A percentile compares a stretch with the other conserved stretches of the same genome.
Evolutionary conservation across 2,797 vertebrate genomes (phyloP).

Genomic region (Phrynocephalus vlangalii): DNA sequence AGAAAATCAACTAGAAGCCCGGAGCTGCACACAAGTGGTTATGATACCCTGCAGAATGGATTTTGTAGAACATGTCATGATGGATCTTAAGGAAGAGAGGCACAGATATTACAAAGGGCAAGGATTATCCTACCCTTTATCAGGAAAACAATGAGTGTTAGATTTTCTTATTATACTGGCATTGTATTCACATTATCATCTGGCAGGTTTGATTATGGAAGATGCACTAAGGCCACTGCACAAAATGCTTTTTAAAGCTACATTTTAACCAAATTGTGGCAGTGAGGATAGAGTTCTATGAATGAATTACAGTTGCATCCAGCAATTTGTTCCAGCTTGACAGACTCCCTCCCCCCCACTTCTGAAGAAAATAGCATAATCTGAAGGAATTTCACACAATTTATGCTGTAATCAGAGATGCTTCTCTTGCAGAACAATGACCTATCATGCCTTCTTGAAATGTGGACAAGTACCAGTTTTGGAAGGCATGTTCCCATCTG

Average conservation of each 20-base stretch:
- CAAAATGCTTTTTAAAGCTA: neutral
- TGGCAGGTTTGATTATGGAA: neutral
- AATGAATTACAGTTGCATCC: neutral
- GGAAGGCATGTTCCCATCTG: neutral
- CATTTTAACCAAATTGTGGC: neutral
- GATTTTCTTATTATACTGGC: neutral
- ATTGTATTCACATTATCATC: neutral
- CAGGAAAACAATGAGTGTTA: neutral
- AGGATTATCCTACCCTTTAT: neutral
- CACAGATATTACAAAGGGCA: neutral
- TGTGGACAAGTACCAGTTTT: constrained; percentile 12
- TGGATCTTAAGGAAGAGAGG: neutral
- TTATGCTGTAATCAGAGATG: neutral
- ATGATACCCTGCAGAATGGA: neutral
- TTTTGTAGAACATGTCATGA: neutral
- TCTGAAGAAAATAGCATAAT: neutral
- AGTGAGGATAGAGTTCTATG: neutral
- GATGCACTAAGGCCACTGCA: neutral
- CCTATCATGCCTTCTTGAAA: neutral
- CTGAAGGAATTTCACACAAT: neutral
- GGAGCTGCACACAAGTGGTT: neutral
- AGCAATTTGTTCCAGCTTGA: neutral
- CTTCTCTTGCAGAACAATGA: constrained; percentile 36
- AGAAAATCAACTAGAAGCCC: neutral
- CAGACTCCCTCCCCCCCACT: neutral